These are phyloP conservation scores for Cynocephalus volans DNA, from an alignment of 2,113 vertebrate species.

Conservation along the genomic window DNA sequence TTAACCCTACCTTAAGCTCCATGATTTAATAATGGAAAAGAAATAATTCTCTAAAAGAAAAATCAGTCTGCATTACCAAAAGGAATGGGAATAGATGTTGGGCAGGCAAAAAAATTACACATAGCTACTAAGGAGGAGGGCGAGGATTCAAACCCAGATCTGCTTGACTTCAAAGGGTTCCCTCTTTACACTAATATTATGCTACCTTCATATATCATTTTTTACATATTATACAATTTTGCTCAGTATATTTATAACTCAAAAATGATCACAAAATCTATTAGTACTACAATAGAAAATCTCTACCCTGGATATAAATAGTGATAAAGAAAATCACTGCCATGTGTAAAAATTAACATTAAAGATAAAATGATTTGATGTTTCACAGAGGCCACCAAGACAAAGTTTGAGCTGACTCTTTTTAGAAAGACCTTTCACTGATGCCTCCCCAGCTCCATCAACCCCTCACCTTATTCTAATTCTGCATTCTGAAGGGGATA, in stretches of 20 bases:
- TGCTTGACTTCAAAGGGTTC: neutral
- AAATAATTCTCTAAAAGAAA: constrained; percentile 33
- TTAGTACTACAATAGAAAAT: neutral
- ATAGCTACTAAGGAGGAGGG: neutral
- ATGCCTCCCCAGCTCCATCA: neutral
- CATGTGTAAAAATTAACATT: neutral
- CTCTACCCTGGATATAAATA: neutral
- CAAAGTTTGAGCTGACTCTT: neutral
- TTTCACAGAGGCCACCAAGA: neutral
- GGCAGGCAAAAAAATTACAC: neutral
- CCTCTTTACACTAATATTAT: neutral
- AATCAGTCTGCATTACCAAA: constrained; percentile 5
- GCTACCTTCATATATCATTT: neutral
- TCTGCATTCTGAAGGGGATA: neutral
- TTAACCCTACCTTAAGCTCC: neutral
- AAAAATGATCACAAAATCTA: constrained; percentile 15
- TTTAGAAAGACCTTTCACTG: neutral
- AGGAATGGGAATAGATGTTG: neutral
- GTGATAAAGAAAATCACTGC: neutral
- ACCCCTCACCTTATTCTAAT: constrained; percentile 12
- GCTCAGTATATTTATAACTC: neutral
- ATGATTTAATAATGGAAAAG: constrained; percentile 5
- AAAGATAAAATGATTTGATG: neutral
- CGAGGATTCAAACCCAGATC: neutral
- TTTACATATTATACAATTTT: constrained; percentile 6